A percentile compares a stretch with the other conserved stretches of the same genome.
These are phyloP conservation scores for Eilema griseolum DNA, from an alignment of 2,888 invertebrate species.

Conservation along the genomic window DNA sequence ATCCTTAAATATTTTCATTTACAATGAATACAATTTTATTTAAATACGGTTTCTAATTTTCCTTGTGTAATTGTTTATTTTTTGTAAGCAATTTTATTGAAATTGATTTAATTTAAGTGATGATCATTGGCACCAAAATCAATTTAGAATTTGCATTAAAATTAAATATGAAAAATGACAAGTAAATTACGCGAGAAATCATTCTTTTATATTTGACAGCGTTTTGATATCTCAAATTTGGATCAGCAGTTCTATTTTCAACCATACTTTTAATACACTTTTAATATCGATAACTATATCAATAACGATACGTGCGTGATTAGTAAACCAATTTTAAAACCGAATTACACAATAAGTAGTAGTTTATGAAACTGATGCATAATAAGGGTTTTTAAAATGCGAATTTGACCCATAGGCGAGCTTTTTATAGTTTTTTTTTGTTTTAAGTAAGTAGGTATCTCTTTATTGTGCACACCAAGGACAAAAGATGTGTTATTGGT, in stretches of 20 bases:
- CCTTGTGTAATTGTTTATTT: background rate
- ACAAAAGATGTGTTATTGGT: too few relatives aligned
- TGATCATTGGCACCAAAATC: background rate
- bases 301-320: too few relatives aligned
- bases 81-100: background rate
- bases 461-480: too few relatives aligned
- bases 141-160: background rate
- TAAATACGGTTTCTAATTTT: background rate
- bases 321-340: background rate
- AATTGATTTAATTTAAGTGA: background rate
- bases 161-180: background rate
- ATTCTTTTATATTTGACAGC: too few relatives aligned
- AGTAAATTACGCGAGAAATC: too few relatives aligned
- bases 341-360: background rate
- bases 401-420: too few relatives aligned
- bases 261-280: too few relatives aligned
- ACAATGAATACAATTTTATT: conserved; percentile 34
- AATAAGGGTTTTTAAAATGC: too few relatives aligned
- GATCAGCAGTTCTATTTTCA: background rate
- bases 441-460: too few relatives aligned
- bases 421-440: too few relatives aligned
- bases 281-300: too few relatives aligned
- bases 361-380: too few relatives aligned
- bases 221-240: background rate
- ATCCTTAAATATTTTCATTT: conserved; percentile 47